Evolutionary conservation across 2,888 invertebrate genomes (phyloP).

Genomic region (Cistogaster globosa): DNA sequence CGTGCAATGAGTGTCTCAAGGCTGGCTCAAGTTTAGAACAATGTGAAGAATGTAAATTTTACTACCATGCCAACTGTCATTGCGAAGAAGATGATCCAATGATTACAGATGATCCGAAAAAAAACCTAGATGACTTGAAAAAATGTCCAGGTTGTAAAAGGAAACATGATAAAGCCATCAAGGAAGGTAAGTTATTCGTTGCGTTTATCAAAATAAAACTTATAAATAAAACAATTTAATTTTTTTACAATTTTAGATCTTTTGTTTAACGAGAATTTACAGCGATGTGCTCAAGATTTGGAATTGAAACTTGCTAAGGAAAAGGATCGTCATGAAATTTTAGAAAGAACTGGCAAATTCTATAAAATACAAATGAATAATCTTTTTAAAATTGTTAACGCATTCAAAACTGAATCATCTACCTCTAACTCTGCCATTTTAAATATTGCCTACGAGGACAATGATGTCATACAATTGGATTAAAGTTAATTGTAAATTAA

Average conservation of each 20-base stretch:
- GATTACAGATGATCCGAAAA: slow-evolving; percentile 35
- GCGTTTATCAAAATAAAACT: neutral
- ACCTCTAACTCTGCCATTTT: slow-evolving; percentile 24
- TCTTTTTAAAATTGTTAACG: slow-evolving; percentile 75
- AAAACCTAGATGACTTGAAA: slow-evolving; percentile 51
- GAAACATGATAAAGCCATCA: slow-evolving; percentile 58
- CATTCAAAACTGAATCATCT: slow-evolving; percentile 71
- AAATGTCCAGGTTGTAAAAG: slow-evolving; percentile 72
- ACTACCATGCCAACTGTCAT: slow-evolving; percentile 76
- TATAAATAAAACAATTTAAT: slow-evolving; percentile 9
- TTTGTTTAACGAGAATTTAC: slow-evolving; percentile 62
- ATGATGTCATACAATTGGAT: slow-evolving; percentile 53
- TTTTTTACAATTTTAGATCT: slow-evolving; percentile 49
- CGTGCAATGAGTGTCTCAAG: slow-evolving; percentile 79
- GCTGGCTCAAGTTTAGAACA: slow-evolving; percentile 74
- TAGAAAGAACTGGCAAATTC: slow-evolving; percentile 74
- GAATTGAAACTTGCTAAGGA: slow-evolving; percentile 72
- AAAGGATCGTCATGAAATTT: slow-evolving; percentile 72
- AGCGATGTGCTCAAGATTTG: slow-evolving; percentile 72
- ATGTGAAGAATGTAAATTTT: slow-evolving; percentile 75
- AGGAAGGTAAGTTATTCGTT: slow-evolving; percentile 62
- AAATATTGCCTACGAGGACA: slow-evolving; percentile 12
- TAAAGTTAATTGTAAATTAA: slow-evolving; percentile 6
- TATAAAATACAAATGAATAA: slow-evolving; percentile 76
- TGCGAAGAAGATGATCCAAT: slow-evolving; percentile 64